Percentiles rank a stretch among this genome's conserved stretches.
These are phyloP conservation scores for Sebastes matsubarae DNA, from an alignment of 2,797 vertebrate genomes.

Conservation along the genomic window DNA sequence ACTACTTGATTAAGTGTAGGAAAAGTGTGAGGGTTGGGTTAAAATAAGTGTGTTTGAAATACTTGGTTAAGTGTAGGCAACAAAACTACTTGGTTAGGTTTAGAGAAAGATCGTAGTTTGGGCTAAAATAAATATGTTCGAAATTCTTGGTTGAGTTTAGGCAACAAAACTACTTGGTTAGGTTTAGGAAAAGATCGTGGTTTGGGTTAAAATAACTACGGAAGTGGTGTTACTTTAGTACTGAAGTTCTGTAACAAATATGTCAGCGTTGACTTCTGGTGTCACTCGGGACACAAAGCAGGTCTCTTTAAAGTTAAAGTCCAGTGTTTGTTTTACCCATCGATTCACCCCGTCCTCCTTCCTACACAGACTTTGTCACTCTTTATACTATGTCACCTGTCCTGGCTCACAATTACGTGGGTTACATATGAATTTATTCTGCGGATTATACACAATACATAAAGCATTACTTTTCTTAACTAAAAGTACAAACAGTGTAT, in stretches of 20 bases:
- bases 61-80: too few species aligned
- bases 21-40: too few species aligned
- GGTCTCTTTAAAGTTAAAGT: too few species aligned
- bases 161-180: not conserved
- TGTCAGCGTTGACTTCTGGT: not conserved
- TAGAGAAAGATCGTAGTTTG: rapidly evolving
- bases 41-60: too few species aligned
- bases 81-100: too few species aligned
- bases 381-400: too few species aligned
- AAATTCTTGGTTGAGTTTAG: too few species aligned
- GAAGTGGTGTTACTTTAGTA: not conserved
- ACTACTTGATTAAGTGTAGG: too few species aligned
- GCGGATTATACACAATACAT: not conserved
- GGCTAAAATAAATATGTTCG: rapidly evolving
- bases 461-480: not conserved
- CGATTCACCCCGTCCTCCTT: too few species aligned
- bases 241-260: not conserved
- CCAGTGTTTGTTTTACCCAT: too few species aligned
- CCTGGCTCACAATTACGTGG: too few species aligned
- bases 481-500: not conserved
- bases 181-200: not conserved
- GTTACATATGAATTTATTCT: not conserved
- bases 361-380: too few species aligned
- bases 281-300: not conserved
- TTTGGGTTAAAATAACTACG: not conserved